Conservation (phyloP, 2,797 vertebrate genomes). For the Cirrhinus mrigala region DNA sequence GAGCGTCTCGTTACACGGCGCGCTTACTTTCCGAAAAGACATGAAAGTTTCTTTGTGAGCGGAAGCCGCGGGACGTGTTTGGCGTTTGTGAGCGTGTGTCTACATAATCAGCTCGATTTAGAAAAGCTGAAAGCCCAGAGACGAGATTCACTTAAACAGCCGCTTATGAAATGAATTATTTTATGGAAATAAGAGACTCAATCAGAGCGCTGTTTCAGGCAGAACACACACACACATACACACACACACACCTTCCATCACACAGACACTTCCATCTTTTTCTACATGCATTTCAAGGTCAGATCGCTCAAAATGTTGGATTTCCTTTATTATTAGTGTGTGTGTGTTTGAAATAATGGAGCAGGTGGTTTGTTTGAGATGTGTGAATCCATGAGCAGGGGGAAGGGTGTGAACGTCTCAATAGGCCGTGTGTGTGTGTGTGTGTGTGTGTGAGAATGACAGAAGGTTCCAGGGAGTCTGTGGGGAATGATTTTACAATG, state of each 20-base stretch:
- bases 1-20: neutral
- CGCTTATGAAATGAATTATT: conserved; percentile 18
- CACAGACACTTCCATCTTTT: neutral
- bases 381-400: conserved; percentile 58
- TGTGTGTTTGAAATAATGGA: conserved; percentile 55
- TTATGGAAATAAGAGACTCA: conserved; percentile 12
- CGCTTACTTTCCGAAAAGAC: neutral
- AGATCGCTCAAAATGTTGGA: conserved; percentile 1
- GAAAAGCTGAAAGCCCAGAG: neutral
- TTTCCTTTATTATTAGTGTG: conserved; percentile 6
- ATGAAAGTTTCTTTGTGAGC: conserved; percentile 7
- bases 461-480: conserved; percentile 47
- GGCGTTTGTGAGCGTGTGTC: neutral
- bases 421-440: conserved; percentile 14
- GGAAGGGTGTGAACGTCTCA: conserved; percentile 53
- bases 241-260: neutral
- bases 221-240: neutral
- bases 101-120: conserved; percentile 17
- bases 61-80: conserved; percentile 7
- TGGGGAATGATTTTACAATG: conserved; percentile 36
- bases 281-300: conserved; percentile 8
- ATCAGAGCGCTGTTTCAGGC: neutral
- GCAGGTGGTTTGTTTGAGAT: conserved; percentile 65
- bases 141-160: neutral
- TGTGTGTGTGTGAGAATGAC: conserved; percentile 39